These are phyloP conservation scores for Zoanthus gigantus DNA, from an alignment of 92 coral and sea anemone genomes.

Conservation along the genomic window DNA sequence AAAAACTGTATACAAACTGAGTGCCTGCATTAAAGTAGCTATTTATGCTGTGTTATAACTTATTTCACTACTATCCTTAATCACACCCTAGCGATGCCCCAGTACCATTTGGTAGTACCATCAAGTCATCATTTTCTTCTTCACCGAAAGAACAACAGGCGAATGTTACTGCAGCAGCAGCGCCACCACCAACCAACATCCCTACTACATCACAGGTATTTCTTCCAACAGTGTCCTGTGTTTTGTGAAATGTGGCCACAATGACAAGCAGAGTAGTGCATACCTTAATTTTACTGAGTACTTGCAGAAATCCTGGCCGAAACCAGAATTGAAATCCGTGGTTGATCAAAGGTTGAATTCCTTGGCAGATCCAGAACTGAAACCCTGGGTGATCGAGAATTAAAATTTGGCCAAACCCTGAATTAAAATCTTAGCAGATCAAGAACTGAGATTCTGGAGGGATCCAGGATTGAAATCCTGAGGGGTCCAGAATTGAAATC, in stretches of 20 bases:
- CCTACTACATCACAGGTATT: slow-evolving; percentile 85
- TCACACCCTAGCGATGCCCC: slow-evolving; percentile 80
- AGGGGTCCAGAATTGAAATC: too few species aligned
- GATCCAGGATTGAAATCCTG: too few species aligned
- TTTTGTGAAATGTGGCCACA: background rate
- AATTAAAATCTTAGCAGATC: too few species aligned
- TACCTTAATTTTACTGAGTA: too few species aligned
- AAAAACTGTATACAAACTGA: background rate
- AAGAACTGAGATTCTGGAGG: too few species aligned
- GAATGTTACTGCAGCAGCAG: slow-evolving; percentile 32
- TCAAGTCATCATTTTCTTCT: slow-evolving; percentile 59
- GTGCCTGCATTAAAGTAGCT: background rate
- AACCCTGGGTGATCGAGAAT: too few species aligned
- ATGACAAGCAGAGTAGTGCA: background rate
- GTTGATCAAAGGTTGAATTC: too few species aligned
- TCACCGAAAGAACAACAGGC: slow-evolving; percentile 62
- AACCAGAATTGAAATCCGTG: too few species aligned
- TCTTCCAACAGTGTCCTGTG: too few species aligned
- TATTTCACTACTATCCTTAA: background rate
- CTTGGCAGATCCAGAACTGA: too few species aligned
- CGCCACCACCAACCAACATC: slow-evolving; percentile 46
- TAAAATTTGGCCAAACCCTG: too few species aligned
- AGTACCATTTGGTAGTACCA: slow-evolving; percentile 87
- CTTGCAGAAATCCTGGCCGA: too few species aligned
- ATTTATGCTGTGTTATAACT: background rate